Percentiles rank a stretch among this genome's conserved stretches.
These are phyloP conservation scores for Anguilla japonica DNA, from an alignment of 2,113 vertebrate species.

Conservation along the genomic window DNA sequence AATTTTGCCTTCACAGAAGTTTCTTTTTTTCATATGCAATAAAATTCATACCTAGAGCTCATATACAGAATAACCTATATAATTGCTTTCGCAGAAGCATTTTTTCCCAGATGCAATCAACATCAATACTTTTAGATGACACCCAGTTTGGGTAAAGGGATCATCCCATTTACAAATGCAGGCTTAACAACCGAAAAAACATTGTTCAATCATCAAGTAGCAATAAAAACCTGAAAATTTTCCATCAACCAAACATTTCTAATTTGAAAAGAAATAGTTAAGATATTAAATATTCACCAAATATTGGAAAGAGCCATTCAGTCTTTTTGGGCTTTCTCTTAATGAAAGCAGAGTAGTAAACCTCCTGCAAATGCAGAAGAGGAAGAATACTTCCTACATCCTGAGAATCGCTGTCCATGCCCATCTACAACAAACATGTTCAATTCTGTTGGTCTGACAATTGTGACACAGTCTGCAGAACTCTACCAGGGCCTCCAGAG, in stretches of 20 bases:
- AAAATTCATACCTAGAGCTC: no score
- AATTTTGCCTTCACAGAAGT: not conserved
- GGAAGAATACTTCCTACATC: conserved; percentile 10
- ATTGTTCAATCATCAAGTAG: not conserved
- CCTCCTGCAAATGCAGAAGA: conserved; percentile 9
- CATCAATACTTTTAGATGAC: not conserved
- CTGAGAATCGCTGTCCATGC: conserved; percentile 3
- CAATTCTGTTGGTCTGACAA: conserved; percentile 17
- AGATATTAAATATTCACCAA: not conserved
- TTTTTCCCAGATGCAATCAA: not conserved
- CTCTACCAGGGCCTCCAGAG: conserved; percentile 60
- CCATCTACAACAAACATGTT: not conserved
- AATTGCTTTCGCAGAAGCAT: not conserved
- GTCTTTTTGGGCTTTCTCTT: not conserved
- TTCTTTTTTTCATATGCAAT: not conserved
- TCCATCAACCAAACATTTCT: not conserved
- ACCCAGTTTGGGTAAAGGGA: not conserved
- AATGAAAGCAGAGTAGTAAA: not conserved
- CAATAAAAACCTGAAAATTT: not conserved
- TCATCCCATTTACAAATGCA: not conserved
- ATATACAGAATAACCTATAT: no score
- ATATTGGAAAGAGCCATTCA: not conserved
- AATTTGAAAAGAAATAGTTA: not conserved
- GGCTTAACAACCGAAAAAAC: not conserved
- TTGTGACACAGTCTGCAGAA: not conserved